These are phyloP conservation scores for Anneissia japonica DNA, from an alignment of 35 echinoderm and acorn worm genomes.

Conservation along the genomic window DNA sequence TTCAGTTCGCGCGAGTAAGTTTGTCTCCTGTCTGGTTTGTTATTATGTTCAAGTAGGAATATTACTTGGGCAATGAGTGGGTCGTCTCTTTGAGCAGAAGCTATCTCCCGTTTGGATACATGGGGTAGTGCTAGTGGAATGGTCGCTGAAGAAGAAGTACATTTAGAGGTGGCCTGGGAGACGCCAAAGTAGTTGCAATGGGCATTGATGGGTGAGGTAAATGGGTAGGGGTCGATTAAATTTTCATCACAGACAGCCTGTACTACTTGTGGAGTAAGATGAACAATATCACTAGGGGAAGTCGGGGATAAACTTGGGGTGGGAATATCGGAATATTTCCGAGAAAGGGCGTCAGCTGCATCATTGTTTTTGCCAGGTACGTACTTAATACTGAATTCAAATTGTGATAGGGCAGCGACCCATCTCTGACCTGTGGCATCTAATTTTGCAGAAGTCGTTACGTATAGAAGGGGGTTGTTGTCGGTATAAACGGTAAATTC, in stretches of 20 bases:
- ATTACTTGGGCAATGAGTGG: background rate
- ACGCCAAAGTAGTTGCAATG: background rate
- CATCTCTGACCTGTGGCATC: slow-evolving; percentile 46
- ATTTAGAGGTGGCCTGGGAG: too few species aligned
- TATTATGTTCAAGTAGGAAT: background rate
- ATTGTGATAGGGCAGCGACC: slow-evolving; percentile 29
- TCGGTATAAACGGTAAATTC: slow-evolving; percentile 20
- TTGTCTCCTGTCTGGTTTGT: background rate
- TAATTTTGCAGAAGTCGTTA: slow-evolving; percentile 29
- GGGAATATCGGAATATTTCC: background rate
- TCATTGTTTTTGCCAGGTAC: slow-evolving; percentile 35
- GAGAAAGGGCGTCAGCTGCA: slow-evolving; percentile 12
- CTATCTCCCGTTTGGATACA: background rate
- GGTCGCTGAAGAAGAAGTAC: background rate
- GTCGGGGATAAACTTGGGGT: background rate
- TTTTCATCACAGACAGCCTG: background rate
- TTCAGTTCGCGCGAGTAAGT: background rate
- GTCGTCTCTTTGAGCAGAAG: background rate
- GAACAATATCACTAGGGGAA: background rate
- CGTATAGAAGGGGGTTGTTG: slow-evolving; percentile 53
- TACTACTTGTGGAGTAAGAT: background rate
- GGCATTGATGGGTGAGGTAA: background rate
- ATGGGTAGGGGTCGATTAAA: background rate
- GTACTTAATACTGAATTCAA: slow-evolving; percentile 42
- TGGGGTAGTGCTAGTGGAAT: background rate